Evolutionary conservation across 1,140 invertebrate genomes (phyloP), one percentile per base, ranked within the genome.

Genomic region (Pseudomyrmex cubaensis): DNA sequence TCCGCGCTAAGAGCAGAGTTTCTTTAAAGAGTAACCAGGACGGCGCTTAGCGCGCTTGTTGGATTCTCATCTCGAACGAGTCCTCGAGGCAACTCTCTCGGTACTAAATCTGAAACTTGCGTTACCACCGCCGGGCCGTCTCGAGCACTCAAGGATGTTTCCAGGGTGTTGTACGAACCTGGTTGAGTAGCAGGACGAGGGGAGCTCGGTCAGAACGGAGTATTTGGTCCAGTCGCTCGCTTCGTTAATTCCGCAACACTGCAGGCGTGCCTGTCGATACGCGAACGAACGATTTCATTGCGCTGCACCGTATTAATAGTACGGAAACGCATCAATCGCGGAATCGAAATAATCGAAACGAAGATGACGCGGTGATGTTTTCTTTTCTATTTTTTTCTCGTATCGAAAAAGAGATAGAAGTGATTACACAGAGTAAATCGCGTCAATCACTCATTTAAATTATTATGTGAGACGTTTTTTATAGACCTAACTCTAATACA

Each of bases 1-100:
- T 63, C 12, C 22, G 50, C 44, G 17, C 35, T 50, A 56, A 63
- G 17, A 44, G 56, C 67, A 89, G 87, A 78, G 75, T 86, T 86
- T 88, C 88, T 89, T 89, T 89, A 88, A 88, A 86, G 87, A 74
- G 87, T 63, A 69, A 70, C 44, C 56, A n/a, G 64, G 46, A 85
- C 77, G 62, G 48, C 62, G 87, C 87, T 88, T 87, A 88, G 86
- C 86, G 67, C 56, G 74, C 84, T 86, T 62, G 87, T 88, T 76
- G 84, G 67, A 85, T 82, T 86, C 75, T 86, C 87, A 73, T 89
- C 87, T 76, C 44, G 61, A 72, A 64, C 74, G 74, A 75, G 61
- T 85, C 80, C 87, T 86, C 78, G 66, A 76, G 86, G 74, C 83
- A 88, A 88, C 72, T 84, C 76, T 64, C 52, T 62, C 35, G 35